Conservation (phyloP, 2,888 invertebrate species). For the Cheilosia scutellata region DNA sequence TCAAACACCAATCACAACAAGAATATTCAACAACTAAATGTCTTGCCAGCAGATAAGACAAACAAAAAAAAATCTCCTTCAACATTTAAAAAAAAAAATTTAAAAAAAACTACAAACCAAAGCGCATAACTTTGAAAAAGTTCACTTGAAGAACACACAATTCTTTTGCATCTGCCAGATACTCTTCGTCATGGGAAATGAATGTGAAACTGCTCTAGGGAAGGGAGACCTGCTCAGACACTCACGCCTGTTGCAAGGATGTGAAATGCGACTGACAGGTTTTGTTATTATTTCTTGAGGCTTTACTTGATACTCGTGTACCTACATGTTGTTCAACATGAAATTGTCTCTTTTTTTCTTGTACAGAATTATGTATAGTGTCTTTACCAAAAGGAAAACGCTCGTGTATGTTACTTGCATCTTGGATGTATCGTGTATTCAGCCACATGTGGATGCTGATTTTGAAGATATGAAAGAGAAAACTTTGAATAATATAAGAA, state of each 20-base stretch:
- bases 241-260: slow-evolving; percentile 16
- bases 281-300: slow-evolving; percentile 32
- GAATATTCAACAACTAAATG: neutral
- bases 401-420: neutral
- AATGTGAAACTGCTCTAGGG: slow-evolving; percentile 4
- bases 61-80: neutral
- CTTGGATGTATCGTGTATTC: neutral
- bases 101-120: neutral
- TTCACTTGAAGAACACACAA: neutral
- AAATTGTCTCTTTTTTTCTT: slow-evolving; percentile 23
- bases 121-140: slow-evolving; percentile 7
- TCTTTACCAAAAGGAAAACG: neutral
- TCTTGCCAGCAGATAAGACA: neutral
- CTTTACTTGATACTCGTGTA: neutral
- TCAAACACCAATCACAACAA: no score
- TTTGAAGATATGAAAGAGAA: neutral
- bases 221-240: neutral
- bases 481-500: neutral
- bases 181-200: slow-evolving; percentile 5
- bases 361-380: neutral
- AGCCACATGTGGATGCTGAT: neutral
- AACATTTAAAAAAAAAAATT: neutral
- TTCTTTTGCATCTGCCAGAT: slow-evolving; percentile 20
- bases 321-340: slow-evolving; percentile 12
- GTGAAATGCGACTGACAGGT: slow-evolving; percentile 26